Evolutionary conservation across 2,113 vertebrate genomes (phyloP), one percentile per base, ranked within the genome.

Genomic region (rabbit (Oryctolagus cuniculus)): DNA sequence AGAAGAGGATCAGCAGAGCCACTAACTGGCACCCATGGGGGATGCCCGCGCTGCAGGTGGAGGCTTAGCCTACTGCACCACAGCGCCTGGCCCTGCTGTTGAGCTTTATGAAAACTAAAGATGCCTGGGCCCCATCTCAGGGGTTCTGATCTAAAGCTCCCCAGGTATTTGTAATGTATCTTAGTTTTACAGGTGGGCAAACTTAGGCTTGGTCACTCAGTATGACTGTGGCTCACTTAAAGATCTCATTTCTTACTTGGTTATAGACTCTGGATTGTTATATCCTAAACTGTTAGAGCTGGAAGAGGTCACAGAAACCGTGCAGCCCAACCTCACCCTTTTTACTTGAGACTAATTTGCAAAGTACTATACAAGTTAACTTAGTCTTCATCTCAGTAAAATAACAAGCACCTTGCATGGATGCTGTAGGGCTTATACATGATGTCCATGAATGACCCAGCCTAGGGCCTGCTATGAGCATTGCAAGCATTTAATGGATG

Each of bases 191-290:
- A 82, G 66, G 38, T 69, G 53, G 69, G 15, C 27, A 94, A 95
- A 86, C 1, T n/a, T 22, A 27, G 77, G 85, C 75, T 91, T 4
- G 10, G 55, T 3, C 44, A 58, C 4, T 25, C 27, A 69, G 27
- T 27, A 5, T n/a, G 34, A 78, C 24, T 6, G 10, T 19, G 36
- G 13, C n/a, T 96, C 58, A 63, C 36, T 29, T 70, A 55, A 79
- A 44, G n/a, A 31, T 82, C 38, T 77, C 25, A 15, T 38, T 70
- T 51, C 49, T 73, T 51, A 82, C 8, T n/a, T 49, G 58, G n/a
- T 61, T 92, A 67, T 25, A 87, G 87, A 87, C 8, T 87, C 90
- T 44, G 74, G 19, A 7, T 70, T 92, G 38, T 49, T 96, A 55
- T 22, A 77, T 90, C 72, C 87, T 44, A 49, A 27, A 53, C 7